Conservation (phyloP, 2,113 vertebrate genomes). For the Gymnogyps californianus region DNA sequence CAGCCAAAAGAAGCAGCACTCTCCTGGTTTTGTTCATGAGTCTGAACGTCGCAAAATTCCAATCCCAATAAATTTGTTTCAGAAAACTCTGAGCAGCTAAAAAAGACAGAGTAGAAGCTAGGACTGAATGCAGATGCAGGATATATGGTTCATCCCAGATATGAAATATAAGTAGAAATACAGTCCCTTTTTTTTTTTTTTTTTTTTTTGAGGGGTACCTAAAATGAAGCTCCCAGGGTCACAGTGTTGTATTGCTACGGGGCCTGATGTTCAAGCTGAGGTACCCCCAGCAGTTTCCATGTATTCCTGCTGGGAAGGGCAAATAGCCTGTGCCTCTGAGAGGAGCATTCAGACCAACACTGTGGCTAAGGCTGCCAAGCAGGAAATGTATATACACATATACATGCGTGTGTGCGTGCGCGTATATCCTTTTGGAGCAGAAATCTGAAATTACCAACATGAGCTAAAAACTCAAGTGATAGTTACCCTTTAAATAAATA, state of each 20-base stretch:
- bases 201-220: not conserved
- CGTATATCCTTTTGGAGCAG: not conserved
- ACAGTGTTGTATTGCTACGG: too few species aligned
- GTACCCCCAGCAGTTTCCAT: not conserved
- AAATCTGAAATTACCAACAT: not conserved
- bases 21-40: not conserved
- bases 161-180: not conserved
- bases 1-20: not conserved
- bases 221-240: not conserved
- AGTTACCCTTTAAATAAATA: not conserved
- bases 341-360: not conserved
- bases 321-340: not conserved
- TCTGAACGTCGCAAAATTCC: not conserved
- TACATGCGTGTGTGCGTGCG: too few species aligned
- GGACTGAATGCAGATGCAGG: not conserved
- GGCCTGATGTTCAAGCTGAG: not conserved
- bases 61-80: not conserved
- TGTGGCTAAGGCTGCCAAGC: not conserved
- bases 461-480: not conserved
- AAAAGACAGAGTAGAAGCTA: not conserved
- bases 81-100: not conserved
- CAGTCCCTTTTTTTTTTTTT: not conserved
- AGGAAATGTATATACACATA: not conserved
- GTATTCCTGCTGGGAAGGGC: not conserved
- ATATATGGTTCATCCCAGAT: not conserved